These are phyloP conservation scores for Drosophila saltans DNA, from an alignment of 1,140 invertebrate genomes.

Conservation along the genomic window DNA sequence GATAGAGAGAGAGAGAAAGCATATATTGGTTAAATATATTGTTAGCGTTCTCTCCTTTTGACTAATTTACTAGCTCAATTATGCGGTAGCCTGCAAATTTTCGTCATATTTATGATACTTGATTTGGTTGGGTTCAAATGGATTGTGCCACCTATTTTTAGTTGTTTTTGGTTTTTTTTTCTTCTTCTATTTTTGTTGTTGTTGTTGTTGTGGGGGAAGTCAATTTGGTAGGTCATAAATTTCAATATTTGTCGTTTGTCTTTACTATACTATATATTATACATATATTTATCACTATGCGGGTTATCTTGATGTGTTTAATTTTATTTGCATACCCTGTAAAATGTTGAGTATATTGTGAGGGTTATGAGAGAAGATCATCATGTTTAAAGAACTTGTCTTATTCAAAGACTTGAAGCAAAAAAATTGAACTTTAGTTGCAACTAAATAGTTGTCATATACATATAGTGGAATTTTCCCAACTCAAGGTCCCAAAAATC, in stretches of 20 bases:
- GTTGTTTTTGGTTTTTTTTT: no score
- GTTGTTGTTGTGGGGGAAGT: conserved; percentile 31
- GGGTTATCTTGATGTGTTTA: conserved; percentile 58
- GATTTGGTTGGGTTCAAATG: conserved; percentile 2
- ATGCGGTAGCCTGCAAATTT: conserved; percentile 46
- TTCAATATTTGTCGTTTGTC: conserved; percentile 55
- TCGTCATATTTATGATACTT: conserved; percentile 46
- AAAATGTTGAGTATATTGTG: background rate
- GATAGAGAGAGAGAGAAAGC: background rate
- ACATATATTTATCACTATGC: conserved; percentile 49
- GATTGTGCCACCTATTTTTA: background rate
- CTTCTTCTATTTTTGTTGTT: background rate
- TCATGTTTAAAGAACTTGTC: no score
- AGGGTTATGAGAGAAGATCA: no score
- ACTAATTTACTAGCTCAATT: conserved; percentile 60
- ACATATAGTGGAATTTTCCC: no score
- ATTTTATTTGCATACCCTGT: conserved; percentile 1
- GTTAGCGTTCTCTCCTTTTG: conserved; percentile 9
- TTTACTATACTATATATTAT: conserved; percentile 35
- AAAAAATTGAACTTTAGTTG: no score
- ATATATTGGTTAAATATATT: conserved; percentile 9
- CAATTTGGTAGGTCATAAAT: conserved; percentile 69
- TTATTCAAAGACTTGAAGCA: no score
- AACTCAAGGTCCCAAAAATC: no score
- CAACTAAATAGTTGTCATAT: no score